A percentile compares a stretch with the other conserved stretches of the same genome.
These are phyloP conservation scores for Drosophila parvula DNA, from an alignment of 1,140 invertebrate genomes.

Conservation along the genomic window DNA sequence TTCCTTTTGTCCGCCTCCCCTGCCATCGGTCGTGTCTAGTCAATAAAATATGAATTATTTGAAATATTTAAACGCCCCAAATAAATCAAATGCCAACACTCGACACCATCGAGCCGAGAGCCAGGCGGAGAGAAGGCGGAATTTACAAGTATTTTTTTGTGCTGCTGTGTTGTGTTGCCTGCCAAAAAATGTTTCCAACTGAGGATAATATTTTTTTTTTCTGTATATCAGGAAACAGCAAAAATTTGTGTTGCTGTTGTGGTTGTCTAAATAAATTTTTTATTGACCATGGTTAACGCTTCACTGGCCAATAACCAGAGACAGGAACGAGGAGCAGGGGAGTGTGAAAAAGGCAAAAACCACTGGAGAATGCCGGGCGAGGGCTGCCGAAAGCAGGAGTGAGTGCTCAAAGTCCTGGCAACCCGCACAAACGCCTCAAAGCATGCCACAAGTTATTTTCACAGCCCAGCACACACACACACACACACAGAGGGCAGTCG, in stretches of 20 bases:
- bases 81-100: conserved; percentile 77
- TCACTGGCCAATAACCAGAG: conserved; percentile 71
- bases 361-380: conserved; percentile 48
- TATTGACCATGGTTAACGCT: conserved; percentile 81
- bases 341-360: conserved; percentile 62
- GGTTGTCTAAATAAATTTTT: conserved; percentile 82
- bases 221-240: conserved; percentile 64
- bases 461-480: conserved; percentile 52
- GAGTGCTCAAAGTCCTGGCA: conserved; percentile 39
- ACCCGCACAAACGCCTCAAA: conserved; percentile 67
- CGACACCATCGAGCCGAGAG: conserved; percentile 41
- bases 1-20: not conserved
- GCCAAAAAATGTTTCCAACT: conserved; percentile 45
- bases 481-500: conserved; percentile 33
- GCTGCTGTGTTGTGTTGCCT: conserved; percentile 26
- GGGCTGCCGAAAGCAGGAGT: conserved; percentile 5
- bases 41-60: conserved; percentile 79
- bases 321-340: conserved; percentile 11
- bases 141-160: conserved; percentile 52
- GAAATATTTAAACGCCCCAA: conserved; percentile 68
- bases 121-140: conserved; percentile 12
- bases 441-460: conserved; percentile 78
- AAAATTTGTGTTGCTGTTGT: conserved; percentile 63
- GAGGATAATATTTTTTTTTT: conserved; percentile 40
- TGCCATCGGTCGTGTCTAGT: conserved; percentile 47